Percentiles rank a stretch among this genome's conserved stretches.
Evolutionary conservation across 2,113 vertebrate species (phyloP).

Genomic region (Sminthopsis crassicaudata): DNA sequence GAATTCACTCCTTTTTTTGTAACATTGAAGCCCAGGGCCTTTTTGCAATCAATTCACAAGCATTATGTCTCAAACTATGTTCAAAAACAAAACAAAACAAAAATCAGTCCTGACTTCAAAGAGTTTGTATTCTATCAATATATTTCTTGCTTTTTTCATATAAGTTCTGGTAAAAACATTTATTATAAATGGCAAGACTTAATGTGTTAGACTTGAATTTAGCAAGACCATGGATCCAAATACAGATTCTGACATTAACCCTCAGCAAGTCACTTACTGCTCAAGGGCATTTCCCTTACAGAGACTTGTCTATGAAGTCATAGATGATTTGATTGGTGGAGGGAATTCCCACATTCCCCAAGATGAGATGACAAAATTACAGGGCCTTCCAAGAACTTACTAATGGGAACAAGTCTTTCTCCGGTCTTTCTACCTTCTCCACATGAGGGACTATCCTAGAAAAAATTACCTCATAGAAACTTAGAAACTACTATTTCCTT

Average conservation of each 20-base stretch:
- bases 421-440: constrained; percentile 1
- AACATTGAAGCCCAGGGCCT: neutral
- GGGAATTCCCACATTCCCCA: neutral
- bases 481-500: neutral
- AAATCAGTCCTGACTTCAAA: neutral
- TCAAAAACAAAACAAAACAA: neutral
- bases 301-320: neutral
- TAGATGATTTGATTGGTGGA: neutral
- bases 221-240: neutral
- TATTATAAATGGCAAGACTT: neutral
- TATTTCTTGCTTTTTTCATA: neutral
- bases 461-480: constrained; percentile 11
- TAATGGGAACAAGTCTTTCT: neutral
- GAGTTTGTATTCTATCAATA: neutral
- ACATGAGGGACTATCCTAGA: neutral
- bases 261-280: neutral
- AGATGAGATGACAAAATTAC: neutral
- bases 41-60: neutral
- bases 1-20: neutral
- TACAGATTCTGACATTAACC: neutral
- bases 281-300: constrained; percentile 4
- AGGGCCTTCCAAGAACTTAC: neutral
- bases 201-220: neutral
- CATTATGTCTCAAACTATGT: neutral
- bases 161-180: neutral